phyloP scores from a whole-genome alignment of 2,888 invertebrate species.

The Synergus laeviventris region DNA sequence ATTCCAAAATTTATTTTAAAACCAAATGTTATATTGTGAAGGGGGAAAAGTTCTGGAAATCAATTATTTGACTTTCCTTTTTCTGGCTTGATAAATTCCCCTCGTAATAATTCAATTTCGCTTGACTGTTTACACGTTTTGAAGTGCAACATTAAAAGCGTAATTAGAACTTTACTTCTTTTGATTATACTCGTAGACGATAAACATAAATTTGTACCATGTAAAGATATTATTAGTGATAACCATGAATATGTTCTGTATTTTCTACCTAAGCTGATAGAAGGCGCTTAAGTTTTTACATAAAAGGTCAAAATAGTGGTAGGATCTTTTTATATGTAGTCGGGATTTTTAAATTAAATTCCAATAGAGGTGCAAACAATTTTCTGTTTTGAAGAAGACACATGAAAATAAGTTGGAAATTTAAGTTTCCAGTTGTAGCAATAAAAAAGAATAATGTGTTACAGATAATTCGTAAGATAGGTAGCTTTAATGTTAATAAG shows the following conservation, averaged over 20 bases:
- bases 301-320: not conserved
- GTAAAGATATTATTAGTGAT: conserved; percentile 35
- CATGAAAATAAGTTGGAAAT: not conserved
- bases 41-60: not conserved
- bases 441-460: not conserved
- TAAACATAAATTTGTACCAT: conserved; percentile 17
- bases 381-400: not conserved
- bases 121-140: conserved; percentile 31
- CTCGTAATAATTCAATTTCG: not conserved
- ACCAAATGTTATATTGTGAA: not conserved
- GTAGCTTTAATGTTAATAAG: not conserved
- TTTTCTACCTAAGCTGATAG: conserved; percentile 9
- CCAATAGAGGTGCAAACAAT: not conserved
- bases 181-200: conserved; percentile 15
- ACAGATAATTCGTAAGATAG: not conserved
- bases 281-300: not conserved
- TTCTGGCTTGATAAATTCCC: not conserved
- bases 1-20: not conserved
- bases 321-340: not conserved
- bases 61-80: not conserved
- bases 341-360: not conserved
- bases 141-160: conserved; percentile 28
- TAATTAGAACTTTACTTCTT: not conserved
- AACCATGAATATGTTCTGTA: conserved; percentile 26
- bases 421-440: not conserved